Percentiles rank a stretch among this genome's conserved stretches.
phyloP scores from a whole-genome alignment of 2,797 vertebrate genomes.

The Calcarius lapponicus region DNA sequence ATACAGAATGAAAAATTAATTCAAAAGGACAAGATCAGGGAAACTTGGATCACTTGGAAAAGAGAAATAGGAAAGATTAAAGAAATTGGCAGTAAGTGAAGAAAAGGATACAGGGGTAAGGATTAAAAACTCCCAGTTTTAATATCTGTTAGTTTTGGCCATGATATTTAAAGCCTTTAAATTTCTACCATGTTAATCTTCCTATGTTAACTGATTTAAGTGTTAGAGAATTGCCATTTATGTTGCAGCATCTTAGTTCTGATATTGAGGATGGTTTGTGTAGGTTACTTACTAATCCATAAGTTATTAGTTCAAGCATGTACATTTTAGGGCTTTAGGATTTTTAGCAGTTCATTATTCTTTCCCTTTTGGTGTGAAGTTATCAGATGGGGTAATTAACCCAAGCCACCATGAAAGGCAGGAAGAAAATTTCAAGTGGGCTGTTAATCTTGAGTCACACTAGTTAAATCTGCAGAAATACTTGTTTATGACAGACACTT shows the following conservation, averaged over 20 bases:
- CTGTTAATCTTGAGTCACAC: background rate
- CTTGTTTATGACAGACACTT: background rate
- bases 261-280: background rate
- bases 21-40: conserved; percentile 22
- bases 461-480: background rate
- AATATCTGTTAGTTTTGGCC: background rate
- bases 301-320: background rate
- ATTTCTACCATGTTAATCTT: background rate
- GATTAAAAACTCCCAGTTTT: background rate
- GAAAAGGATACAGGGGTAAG: background rate
- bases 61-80: background rate
- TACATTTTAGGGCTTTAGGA: background rate
- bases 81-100: background rate
- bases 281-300: background rate
- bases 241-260: background rate
- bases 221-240: background rate
- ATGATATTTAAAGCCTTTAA: background rate
- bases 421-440: background rate
- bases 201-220: background rate
- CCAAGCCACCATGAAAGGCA: background rate
- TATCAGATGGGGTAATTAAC: background rate
- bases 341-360: background rate
- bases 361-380: background rate
- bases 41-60: conserved; percentile 5
- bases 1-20: conserved; percentile 29